Evolutionary conservation across 2,888 invertebrate genomes (phyloP).

Genomic region (Isotomurus palustris): DNA sequence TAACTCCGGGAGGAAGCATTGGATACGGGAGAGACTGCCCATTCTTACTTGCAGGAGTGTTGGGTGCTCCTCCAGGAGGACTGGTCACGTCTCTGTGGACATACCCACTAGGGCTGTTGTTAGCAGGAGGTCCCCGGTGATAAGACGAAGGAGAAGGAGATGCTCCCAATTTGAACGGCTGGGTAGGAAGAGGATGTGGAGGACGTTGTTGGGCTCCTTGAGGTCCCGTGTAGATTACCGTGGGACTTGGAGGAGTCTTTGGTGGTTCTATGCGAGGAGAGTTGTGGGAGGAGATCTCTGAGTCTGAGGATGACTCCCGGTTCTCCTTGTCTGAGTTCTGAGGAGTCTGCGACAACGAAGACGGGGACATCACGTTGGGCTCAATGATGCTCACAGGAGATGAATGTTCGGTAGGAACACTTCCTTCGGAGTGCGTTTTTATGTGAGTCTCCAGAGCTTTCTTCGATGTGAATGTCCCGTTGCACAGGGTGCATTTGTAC

Average conservation of each 20-base stretch:
- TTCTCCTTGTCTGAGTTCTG: constrained; percentile 53
- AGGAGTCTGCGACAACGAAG: constrained; percentile 38
- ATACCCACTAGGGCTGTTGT: constrained; percentile 11
- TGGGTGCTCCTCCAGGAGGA: constrained; percentile 18
- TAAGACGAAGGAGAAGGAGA: neutral
- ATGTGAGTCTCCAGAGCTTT: constrained; percentile 88
- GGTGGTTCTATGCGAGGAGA: constrained; percentile 47
- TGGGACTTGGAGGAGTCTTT: constrained; percentile 38
- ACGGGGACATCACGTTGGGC: constrained; percentile 34
- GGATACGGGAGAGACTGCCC: constrained; percentile 45
- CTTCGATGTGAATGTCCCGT: constrained; percentile 83
- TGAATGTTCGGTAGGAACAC: constrained; percentile 15
- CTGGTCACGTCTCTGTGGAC: constrained; percentile 12
- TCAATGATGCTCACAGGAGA: constrained; percentile 23
- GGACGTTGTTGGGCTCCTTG: constrained; percentile 18
- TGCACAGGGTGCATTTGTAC: constrained; percentile 86
- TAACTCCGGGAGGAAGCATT: constrained; percentile 46
- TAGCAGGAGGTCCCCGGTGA: constrained; percentile 9
- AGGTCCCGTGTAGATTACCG: constrained; percentile 31
- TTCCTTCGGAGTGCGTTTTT: constrained; percentile 58
- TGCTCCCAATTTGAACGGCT: constrained; percentile 10
- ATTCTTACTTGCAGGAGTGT: constrained; percentile 12
- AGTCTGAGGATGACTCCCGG: constrained; percentile 48
- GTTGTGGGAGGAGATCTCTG: constrained; percentile 49
- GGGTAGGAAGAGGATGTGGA: constrained; percentile 33